Percentiles rank a stretch among this genome's conserved stretches.
Conservation (phyloP, 2,888 invertebrate genomes). For the Leptinotarsa haldemani region DNA sequence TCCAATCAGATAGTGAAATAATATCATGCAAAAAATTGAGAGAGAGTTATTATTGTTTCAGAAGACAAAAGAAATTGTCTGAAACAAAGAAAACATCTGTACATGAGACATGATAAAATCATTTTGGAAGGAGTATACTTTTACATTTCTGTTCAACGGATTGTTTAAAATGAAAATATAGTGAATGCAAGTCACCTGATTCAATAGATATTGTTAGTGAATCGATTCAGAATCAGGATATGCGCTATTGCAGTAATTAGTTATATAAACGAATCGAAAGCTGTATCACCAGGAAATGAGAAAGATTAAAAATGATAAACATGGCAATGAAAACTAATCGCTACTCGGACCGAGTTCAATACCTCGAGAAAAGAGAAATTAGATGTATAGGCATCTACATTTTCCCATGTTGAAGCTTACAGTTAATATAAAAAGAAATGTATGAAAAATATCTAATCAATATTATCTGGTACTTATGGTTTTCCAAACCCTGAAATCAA, state of each 20-base stretch:
- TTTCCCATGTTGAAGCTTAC: no score
- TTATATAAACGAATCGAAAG: conserved; percentile 11
- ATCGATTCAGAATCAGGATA: conserved; percentile 6
- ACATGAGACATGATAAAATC: no score
- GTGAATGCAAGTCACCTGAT: conserved; percentile 2
- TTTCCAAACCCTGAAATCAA: no score
- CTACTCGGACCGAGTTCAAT: not conserved
- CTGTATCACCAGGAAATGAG: conserved; percentile 5
- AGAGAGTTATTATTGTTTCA: no score
- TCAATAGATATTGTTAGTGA: conserved; percentile 1
- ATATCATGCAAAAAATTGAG: no score
- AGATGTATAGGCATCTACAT: not conserved
- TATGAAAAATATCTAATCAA: no score
- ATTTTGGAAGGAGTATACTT: not conserved
- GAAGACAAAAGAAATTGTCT: no score
- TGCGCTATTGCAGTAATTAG: not conserved
- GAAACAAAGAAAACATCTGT: no score
- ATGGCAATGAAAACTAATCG: conserved; percentile 8
- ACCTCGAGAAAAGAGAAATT: not conserved
- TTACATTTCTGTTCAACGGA: not conserved
- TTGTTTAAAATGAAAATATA: not conserved
- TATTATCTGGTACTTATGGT: no score
- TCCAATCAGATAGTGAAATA: no score
- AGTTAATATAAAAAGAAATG: no score
- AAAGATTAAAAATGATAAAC: conserved; percentile 8